A percentile compares a stretch with the other conserved stretches of the same genome.
Evolutionary conservation across 2,113 vertebrate genomes (phyloP).

Genomic region (Zootoca vivipara): DNA sequence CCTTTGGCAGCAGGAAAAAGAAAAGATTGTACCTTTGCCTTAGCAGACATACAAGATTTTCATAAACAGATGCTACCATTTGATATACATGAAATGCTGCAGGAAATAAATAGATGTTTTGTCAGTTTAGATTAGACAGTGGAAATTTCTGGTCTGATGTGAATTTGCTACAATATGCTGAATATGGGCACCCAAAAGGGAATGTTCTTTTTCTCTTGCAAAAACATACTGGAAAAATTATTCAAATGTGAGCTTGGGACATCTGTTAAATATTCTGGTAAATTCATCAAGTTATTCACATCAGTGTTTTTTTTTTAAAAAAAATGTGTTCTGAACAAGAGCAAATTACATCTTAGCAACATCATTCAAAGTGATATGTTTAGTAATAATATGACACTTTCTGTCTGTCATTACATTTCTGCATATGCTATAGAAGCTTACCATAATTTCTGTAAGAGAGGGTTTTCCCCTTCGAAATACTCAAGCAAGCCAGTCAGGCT

Average conservation of each 20-base stretch:
- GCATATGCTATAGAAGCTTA: not conserved
- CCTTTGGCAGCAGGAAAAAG: not conserved
- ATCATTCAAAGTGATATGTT: not conserved
- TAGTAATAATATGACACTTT: slow-evolving; percentile 1
- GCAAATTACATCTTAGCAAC: not conserved
- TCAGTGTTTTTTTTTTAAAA: not conserved
- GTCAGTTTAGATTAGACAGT: slow-evolving; percentile 9
- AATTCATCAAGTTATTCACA: not conserved
- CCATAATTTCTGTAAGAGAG: slow-evolving; percentile 13
- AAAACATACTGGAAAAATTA: not conserved
- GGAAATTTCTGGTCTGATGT: not conserved
- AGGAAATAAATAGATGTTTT: not conserved
- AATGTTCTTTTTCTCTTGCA: not conserved
- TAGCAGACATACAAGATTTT: not conserved
- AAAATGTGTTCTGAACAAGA: not conserved
- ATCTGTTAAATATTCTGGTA: slow-evolving; percentile 15
- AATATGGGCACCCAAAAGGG: not conserved
- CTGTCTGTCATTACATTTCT: not conserved
- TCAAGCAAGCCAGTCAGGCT: not conserved
- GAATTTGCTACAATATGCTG: not conserved
- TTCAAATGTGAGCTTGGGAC: not conserved
- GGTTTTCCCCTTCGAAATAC: not conserved
- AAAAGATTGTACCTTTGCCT: not conserved
- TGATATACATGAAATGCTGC: not conserved
- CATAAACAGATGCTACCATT: not conserved